Conservation (phyloP, 23 tunicate genomes). For the Aplidium turbinatum region DNA sequence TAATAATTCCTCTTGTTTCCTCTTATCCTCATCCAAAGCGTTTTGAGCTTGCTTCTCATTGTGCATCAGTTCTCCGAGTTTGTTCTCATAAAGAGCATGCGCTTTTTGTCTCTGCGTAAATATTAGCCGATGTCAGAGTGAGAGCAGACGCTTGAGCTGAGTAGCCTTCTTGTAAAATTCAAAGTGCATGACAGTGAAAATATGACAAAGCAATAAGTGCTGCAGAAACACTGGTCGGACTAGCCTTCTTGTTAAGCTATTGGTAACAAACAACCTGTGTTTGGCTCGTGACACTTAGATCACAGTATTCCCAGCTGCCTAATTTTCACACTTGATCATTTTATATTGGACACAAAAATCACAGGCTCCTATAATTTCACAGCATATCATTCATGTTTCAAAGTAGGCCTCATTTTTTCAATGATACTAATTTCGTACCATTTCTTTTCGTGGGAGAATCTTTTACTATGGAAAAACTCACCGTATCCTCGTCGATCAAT, state of each 20-base stretch:
- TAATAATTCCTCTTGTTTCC: slow-evolving; percentile 37
- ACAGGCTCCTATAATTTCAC: not conserved
- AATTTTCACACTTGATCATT: too few relatives aligned
- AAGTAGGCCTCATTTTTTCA: not conserved
- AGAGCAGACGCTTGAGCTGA: too few relatives aligned
- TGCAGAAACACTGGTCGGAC: too few relatives aligned
- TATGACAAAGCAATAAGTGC: too few relatives aligned
- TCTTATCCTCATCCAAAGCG: slow-evolving; percentile 24
- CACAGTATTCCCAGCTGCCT: too few relatives aligned
- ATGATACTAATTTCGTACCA: not conserved
- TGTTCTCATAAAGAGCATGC: slow-evolving; percentile 80
- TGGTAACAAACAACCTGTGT: too few relatives aligned
- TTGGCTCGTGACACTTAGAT: too few relatives aligned
- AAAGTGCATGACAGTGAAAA: too few relatives aligned
- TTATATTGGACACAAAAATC: not conserved
- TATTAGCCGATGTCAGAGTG: not conserved
- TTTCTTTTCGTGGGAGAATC: not conserved
- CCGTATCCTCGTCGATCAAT: slow-evolving; percentile 86
- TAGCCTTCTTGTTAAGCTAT: too few relatives aligned
- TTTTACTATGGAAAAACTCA: slow-evolving; percentile 25
- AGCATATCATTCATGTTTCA: not conserved
- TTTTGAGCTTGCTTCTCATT: slow-evolving; percentile 73
- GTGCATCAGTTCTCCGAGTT: slow-evolving; percentile 89
- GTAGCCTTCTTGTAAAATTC: too few relatives aligned
- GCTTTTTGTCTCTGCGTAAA: slow-evolving; percentile 81